A percentile compares a stretch with the other conserved stretches of the same genome.
Conservation (phyloP, 1,140 invertebrate species). For the Drosophila erecta region DNA sequence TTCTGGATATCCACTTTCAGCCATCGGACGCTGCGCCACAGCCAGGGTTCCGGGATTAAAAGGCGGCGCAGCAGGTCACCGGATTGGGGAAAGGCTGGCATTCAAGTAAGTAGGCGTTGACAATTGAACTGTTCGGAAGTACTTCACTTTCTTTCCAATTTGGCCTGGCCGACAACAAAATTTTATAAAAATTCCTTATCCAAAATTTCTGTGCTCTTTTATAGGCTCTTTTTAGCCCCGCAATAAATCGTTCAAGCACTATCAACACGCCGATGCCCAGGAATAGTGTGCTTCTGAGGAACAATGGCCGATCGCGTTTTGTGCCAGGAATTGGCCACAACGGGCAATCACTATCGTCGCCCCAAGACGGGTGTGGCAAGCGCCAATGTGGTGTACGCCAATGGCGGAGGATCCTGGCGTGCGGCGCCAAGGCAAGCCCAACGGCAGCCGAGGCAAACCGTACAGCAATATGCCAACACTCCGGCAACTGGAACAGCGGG, state of each 20-base stretch:
- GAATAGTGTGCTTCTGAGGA: neutral
- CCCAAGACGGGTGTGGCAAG: constrained; percentile 8
- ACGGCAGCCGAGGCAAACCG: neutral
- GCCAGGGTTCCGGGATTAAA: constrained; percentile 38
- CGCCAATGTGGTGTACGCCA: constrained; percentile 10
- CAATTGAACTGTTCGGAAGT: neutral
- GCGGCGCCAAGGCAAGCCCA: neutral
- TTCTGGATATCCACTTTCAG: neutral
- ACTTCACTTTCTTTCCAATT: neutral
- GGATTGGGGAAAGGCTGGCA: neutral
- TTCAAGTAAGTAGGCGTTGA: constrained; percentile 11
- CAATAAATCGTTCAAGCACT: neutral
- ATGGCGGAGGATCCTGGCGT: constrained; percentile 8
- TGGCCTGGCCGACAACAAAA: neutral
- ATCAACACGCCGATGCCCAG: constrained; percentile 10
- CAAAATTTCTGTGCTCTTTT: neutral
- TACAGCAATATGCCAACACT: neutral
- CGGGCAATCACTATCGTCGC: constrained; percentile 15
- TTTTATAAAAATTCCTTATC: neutral
- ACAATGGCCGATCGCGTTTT: constrained; percentile 29
- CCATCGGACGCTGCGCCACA: constrained; percentile 32
- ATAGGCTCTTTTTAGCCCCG: neutral
- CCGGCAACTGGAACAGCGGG: neutral
- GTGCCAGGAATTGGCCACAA: constrained; percentile 23
- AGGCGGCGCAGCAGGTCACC: constrained; percentile 26